Evolutionary conservation across 2,797 vertebrate species (phyloP), one percentile per base, ranked within the genome.

Genomic region (Manis pentadactyla): DNA sequence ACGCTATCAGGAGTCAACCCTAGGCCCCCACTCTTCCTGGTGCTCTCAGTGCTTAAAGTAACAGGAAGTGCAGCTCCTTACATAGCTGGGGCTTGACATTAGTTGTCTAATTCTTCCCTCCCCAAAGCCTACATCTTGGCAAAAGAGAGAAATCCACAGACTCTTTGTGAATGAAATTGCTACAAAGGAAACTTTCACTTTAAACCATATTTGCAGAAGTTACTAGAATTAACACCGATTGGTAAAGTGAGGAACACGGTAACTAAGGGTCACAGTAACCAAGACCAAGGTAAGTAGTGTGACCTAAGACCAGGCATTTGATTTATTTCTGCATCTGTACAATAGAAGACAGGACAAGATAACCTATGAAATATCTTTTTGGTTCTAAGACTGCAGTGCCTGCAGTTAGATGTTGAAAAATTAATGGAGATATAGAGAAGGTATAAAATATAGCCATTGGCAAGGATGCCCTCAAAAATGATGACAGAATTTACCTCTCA

Each of bases 101-200:
- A 3, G n/a, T 6, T 63, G 18, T 73, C 75, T 31, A 57, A 79
- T 78, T 42, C 69, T 90, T 85, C 89, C 74, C 93, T 91, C 57
- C 74, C 46, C 42, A 74, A 85, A 95, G 51, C 63, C 87, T 79
- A n/a, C 27, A 23, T 87, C 57, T 39, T 74, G 29, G 78, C 64
- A 55, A 83, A 90, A 73, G 61, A 73, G 73, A 91, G 84, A 87
- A 59, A 49, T 19, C 66, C 66, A 69, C 27, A 87, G 57, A 53
- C 27, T 90, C 75, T 81, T 61, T 51, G 51, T 51, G 64, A 97
- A 91, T 59, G 34, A 73, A 83, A 74, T 74, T 68, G 66, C 29
- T 55, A 25, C 23, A 63, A 37, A 86, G 46, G 83, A 89, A 37
- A 37, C 14, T 93, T 95, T 93, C 69, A 6, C 21, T 91, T 81